Base-by-base conservation (phyloP, 1,140 invertebrate species). In the Harlomillsia oculata region DNA sequence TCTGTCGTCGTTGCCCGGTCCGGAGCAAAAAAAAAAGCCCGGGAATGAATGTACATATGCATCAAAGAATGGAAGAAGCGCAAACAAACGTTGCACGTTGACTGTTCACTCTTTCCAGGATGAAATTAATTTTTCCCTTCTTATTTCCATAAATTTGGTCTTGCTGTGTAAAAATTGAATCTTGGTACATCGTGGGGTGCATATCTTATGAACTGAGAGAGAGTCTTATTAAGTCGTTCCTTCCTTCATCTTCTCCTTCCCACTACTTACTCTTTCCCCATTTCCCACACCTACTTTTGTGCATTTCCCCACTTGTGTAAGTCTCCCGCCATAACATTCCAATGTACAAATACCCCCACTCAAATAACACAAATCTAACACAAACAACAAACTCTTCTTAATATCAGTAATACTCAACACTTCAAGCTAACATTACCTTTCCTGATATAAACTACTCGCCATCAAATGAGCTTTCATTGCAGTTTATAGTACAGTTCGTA, bases 111-210 rank as follows among this genome's bases (percentile, higher is more conserved):
- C 26, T 41, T n/a, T n/a, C n/a, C n/a, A n/a, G n/a, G 51, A 56
- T 49, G 39, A 62, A 62, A 62, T 62, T 62, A 62, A 62, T 62
- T 62, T 60, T 62, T 54, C 60, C 49, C 45, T 28, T 51, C 54
- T 60, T 49, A 62, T 62, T 62, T 57, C 57, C 60, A 62, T 62
- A 62, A 62, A 57, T 62, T 62, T 62, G 50, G 36, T 54, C 49
- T 30, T n/a, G n/a, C 18, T 54, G 21, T 56, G 55, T 53, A 62
- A 62, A 62, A 62, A 62, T 62, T 62, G 60, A 62, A 62, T 62
- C 57, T 53, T 41, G 55, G 39, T 45, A 54, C 60, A 57, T 57
- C 53, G 53, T 46, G 54, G 59, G 59, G 59, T 61, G 59, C 59
- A 61, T 58, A 62, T 53, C 60, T 62, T 57, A 60, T 49, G 50